phyloP scores from a whole-genome alignment of 2,113 vertebrate genomes.

The Sceloporus undulatus region DNA sequence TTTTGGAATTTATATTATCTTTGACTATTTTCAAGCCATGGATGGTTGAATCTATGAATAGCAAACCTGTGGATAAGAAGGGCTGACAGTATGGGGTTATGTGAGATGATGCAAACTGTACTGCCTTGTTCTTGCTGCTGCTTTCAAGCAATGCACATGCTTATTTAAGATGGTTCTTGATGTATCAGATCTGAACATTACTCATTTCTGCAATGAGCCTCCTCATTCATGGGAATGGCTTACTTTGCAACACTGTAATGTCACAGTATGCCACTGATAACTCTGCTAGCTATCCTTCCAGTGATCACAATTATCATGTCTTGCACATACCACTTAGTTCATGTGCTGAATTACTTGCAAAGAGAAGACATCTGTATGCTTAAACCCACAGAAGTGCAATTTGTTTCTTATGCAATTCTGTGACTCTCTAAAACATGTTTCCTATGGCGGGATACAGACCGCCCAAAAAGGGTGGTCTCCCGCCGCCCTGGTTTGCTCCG shows the following conservation, averaged over 20 bases:
- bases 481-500: too few relatives aligned
- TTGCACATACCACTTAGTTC: neutral
- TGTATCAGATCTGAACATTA: neutral
- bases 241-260: neutral
- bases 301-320: neutral
- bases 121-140: neutral
- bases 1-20: too few relatives aligned
- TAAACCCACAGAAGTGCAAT: neutral
- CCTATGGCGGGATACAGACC: too few relatives aligned
- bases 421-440: neutral
- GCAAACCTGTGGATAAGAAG: too few relatives aligned
- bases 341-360: neutral
- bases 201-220: neutral
- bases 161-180: neutral
- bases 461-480: too few relatives aligned
- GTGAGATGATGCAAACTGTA: neutral
- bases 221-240: neutral
- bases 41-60: too few relatives aligned
- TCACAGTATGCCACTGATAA: neutral
- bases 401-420: neutral
- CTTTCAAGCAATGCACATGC: neutral
- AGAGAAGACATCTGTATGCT: neutral
- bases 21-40: too few relatives aligned
- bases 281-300: neutral
- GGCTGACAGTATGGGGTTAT: neutral